Base-by-base conservation (phyloP, 2,113 vertebrate species). In the Corythornis madagascariensis region DNA sequence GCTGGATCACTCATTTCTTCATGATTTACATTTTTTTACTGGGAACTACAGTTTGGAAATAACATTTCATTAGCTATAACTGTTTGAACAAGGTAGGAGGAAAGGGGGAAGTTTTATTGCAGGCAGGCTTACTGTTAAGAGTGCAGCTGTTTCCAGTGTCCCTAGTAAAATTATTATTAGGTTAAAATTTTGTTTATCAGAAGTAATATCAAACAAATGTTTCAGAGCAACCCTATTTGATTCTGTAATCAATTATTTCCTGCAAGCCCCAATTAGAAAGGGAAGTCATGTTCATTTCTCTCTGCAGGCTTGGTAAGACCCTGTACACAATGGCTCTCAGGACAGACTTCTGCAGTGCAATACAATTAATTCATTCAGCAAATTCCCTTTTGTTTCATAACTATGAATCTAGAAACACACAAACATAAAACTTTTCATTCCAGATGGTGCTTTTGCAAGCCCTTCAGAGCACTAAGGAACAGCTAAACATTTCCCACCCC, bases 321-420 rank as follows among this genome's bases (percentile, higher is more conserved):
- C 77, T 48, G 15, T n/a, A 78, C 4, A 22, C 74, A 93, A 95
- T 11, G 18, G 73, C 64, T 93, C 91, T 95, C 84, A 69, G 35
- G 88, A 93, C 0, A 90, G 76, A 84, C 66, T 76, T 95, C 84
- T 79, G 90, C 59, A 61, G 63, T 5, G 4, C 79, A 80, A 66
- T 55, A 92, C 90, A 95, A 92, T 95, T 95, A 90, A 96, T 94
- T 93, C 55, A 43, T 88, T 92, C 89, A 89, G 70, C 83, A 93
- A 90, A 96, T 74, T 94, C 92, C 93, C 91, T 57, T 82, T 93
- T 93, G 83, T 94, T 96, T 93, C 59, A 53, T 91, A 94, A 93
- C 72, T 67, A 85, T 83, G 92, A 90, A 86, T 50, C 82, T 0
- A 95, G 70, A 91, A 94, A 85, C 40, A 77, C 33, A 80, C 65